Base-by-base conservation (phyloP, 2,113 vertebrate genomes). In the Periophthalmodon schlosseri region DNA sequence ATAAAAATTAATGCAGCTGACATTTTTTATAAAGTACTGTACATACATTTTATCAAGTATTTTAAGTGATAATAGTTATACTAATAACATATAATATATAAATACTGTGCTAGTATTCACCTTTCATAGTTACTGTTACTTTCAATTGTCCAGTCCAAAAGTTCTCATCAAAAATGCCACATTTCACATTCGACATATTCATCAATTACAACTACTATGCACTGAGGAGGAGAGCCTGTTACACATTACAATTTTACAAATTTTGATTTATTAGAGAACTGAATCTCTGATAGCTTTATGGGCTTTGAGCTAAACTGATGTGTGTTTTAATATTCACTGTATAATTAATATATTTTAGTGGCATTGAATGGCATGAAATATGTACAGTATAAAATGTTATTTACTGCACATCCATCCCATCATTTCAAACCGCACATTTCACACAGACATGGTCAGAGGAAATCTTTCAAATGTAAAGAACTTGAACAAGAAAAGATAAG, bases 1-100 rank as follows among this genome's bases (percentile, higher is more conserved):
- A 60, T 28, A 4, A 60, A 60, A 60, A 18, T 61, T 24, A 24
- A 23, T 60, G 10, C 60, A 63, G 60, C 28, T 63, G 28, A 18
- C 8, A 24, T 58, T 23, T 56, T 10, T 56, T 56, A 21, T 2
- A 18, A 58, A 23, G 3, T n/a, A 58, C 7, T 23, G 10, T 58
- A 9, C 15, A 6, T 28, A 58, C 10, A 9, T 23, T 5, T 57
- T 56, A n/a, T n/a, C 7, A 7, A n/a, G n/a, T 28, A 23, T 15
- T 33, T 16, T 33, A 20, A 63, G 18, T 39, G n/a, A 54, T 20
- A n/a, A 20, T 54, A n/a, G 16, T 54, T 18, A 13, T 50, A 50
- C 16, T 69, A 44, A 52, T n/a, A 33, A 14, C 68, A 77, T 52
- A 76, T 84, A 18, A 52, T 69, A 77, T 52, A 76, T 84, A 18